Conservation (phyloP, 2,113 vertebrate genomes). For the Synodontis membranacea region DNA sequence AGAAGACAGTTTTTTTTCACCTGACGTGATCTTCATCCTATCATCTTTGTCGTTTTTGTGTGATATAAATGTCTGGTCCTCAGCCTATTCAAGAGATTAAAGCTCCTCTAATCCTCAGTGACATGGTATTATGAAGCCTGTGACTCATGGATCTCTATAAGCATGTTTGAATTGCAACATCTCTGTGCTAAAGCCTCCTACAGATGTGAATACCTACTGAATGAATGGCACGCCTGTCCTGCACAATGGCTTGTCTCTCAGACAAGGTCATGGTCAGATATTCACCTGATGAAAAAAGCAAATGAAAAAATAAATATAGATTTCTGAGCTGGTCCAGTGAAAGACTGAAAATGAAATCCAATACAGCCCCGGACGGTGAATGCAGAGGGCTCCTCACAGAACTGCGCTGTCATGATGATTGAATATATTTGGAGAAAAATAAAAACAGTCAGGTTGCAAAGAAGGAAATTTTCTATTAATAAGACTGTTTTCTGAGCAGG, state of each 20-base stretch:
- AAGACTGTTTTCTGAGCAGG: background rate
- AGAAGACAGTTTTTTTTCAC: background rate
- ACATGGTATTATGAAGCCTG: background rate
- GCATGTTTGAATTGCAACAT: background rate
- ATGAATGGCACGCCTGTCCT: background rate
- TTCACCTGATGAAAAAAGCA: background rate
- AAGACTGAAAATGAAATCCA: background rate
- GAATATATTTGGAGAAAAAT: background rate
- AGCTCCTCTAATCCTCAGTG: background rate
- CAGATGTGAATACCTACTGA: background rate
- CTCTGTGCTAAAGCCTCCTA: background rate
- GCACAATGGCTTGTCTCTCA: background rate
- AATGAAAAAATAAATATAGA: background rate
- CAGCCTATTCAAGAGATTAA: background rate
- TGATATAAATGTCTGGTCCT: background rate
- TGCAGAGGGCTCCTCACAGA: background rate
- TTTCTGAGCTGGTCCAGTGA: background rate
- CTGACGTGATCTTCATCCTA: background rate
- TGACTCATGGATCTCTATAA: background rate
- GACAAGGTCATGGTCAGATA: background rate
- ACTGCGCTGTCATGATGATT: background rate
- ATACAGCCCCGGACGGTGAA: background rate
- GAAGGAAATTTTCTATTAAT: background rate
- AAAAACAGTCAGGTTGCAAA: background rate
- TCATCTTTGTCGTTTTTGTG: background rate